Evolutionary conservation across 2,888 invertebrate genomes (phyloP), one percentile per base, ranked within the genome.

Genomic region (Drosophila koepferae): DNA sequence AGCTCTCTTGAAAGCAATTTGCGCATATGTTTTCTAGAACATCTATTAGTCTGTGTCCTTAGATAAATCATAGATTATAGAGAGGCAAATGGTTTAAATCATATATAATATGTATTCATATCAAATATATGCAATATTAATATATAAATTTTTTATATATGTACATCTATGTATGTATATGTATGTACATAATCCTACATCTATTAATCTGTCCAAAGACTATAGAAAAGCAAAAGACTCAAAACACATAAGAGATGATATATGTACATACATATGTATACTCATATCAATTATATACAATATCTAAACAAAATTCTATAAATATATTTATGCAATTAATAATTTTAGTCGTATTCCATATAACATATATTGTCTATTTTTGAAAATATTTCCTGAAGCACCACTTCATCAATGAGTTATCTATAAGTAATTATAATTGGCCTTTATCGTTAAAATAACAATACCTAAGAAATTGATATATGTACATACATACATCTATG

Each of bases 371-470:
- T 20, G 8, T 23, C 7, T 14, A 46, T 46, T 3, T 16, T 16
- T 28, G 20, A 10, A n/a, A 49, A 10, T 31, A 49, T 49, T 49
- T 49, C n/a, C 31, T 49, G 10, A 31, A 49, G 48, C 48, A 49
- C 10, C 49, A 31, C 31, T 28, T n/a, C 8, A 12, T 6, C 7
- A 49, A 18, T 49, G 18, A 49, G n/a, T 34, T 6, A 31, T 49
- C 12, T 18, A 49, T 12, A n/a, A 49, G 10, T 49, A 49, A 31
- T 49, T 18, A 34, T 34, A 18, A 49, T 49, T 34, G 49, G 10
- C 31, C 4, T 31, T 49, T 49, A 48, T 28, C 48, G 16, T 28
- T 16, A 8, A 48, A 16, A 48, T 28, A 10, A 44, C 12, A 44
- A 10, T 10, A 12, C 18, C 12, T 6, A 20, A 12, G 20, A 5